Evolutionary conservation across 2,888 invertebrate species (phyloP), one percentile per base, ranked within the genome.

Genomic region (Diaprepes abbreviatus): DNA sequence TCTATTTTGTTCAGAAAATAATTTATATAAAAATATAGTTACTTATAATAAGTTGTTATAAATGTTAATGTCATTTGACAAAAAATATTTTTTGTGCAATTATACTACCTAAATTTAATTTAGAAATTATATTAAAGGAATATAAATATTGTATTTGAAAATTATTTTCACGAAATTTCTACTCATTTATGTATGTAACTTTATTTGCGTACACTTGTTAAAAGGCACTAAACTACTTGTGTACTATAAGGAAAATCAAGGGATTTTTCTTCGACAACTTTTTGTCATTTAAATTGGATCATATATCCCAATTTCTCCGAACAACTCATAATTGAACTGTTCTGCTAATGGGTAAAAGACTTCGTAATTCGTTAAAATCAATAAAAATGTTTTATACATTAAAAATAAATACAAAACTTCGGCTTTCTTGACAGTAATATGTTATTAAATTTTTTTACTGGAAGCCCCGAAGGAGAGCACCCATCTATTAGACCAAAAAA

Each of bases 161-260:
- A 21, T 45, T 62, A 62, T 50, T 24, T 50, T 48, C 33, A 5
- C 67, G 74, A 76, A 74, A 55, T 24, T 24, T 57, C 36, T 57
- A 57, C 57, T 40, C 12, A 59, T 43, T 43, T 59, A 45, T 59
- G 28, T 59, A 45, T 59, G 28, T 50, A 14, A 50, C 5, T 31
- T 43, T 78, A 77, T 78, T 76, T 73, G 14, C 14, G 76, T 78
- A 75, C 80, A 80, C 80, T 79, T 77, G 80, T 80, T 80, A 77
- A 66, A 69, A 65, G 69, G 66, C 72, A 70, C 48, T 60, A 59
- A 60, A 58, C 45, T 45, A 12, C 14, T 48, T 45, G 43, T 31
- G 40, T 43, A 36, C 28, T 50, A 28, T 50, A 3, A 50, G 7
- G 16, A n/a, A n/a, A n/a, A n/a, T n/a, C n/a, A n/a, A n/a, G n/a